phyloP scores from a whole-genome alignment of 2,888 invertebrate species.

The Camptogramma bilineatum region DNA sequence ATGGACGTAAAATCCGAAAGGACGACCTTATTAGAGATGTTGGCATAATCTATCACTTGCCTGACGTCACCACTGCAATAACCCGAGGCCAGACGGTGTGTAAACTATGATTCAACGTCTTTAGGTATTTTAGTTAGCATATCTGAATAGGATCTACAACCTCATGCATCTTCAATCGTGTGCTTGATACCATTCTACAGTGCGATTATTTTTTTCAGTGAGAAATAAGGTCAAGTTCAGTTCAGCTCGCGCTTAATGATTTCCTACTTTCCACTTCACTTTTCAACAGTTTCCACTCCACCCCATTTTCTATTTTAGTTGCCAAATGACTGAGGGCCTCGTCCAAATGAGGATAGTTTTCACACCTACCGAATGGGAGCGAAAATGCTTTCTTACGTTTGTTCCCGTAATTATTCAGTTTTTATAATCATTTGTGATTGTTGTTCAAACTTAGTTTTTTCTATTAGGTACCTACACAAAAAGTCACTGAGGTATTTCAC shows the following conservation, averaged over 20 bases:
- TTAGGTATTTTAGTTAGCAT: conserved; percentile 33
- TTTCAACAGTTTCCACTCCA: conserved; percentile 37
- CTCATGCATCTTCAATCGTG: conserved; percentile 2
- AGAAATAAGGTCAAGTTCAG: conserved; percentile 43
- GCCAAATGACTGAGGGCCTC: conserved; percentile 38
- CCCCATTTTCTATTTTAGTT: conserved; percentile 43
- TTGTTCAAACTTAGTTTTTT: too few relatives aligned
- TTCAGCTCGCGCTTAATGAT: conserved; percentile 44
- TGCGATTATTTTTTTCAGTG: conserved; percentile 29
- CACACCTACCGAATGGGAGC: conserved; percentile 13
- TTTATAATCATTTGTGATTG: background rate
- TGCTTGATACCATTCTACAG: conserved; percentile 2
- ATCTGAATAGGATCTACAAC: conserved; percentile 20
- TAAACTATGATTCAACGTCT: conserved; percentile 39
- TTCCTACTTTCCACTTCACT: conserved; percentile 47
- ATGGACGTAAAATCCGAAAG: conserved; percentile 58
- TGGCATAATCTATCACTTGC: conserved; percentile 62
- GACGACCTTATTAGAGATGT: conserved; percentile 56
- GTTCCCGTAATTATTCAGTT: background rate
- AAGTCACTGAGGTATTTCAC: too few relatives aligned
- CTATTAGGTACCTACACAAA: too few relatives aligned
- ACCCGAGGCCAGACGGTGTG: conserved; percentile 57
- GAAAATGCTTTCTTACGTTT: conserved; percentile 8
- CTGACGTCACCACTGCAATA: conserved; percentile 59
- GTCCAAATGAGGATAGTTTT: conserved; percentile 22